Conservation (phyloP, 2,888 invertebrate genomes). For the Gastracanthus pulcherrimus region DNA sequence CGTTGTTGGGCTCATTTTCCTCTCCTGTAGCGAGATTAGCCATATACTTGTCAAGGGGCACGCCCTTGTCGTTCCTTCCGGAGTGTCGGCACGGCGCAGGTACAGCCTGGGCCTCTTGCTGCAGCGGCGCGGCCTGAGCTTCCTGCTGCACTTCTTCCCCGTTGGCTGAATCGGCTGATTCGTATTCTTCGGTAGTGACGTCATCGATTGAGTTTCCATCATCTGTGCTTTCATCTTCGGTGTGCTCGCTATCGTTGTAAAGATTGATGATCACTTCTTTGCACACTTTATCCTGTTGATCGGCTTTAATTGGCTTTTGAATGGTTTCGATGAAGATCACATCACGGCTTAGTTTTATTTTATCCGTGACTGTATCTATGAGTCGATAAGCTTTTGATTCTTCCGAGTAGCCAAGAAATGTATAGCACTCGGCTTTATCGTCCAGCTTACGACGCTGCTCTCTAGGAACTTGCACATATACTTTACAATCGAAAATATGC, state of each 20-base stretch:
- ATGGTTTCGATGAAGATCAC: constrained; percentile 15
- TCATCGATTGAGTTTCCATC: not conserved
- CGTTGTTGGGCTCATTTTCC: not conserved
- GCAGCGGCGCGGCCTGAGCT: no score
- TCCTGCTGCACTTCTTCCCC: not conserved
- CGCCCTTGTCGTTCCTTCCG: not conserved
- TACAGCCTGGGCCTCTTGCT: no score
- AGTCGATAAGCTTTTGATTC: constrained; percentile 59
- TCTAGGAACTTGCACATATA: constrained; percentile 55
- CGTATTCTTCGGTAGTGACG: not conserved
- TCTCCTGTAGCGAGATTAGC: not conserved
- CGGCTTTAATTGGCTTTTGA: no score
- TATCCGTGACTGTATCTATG: constrained; percentile 38
- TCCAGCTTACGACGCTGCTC: no score
- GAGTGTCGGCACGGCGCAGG: no score
- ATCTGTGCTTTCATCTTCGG: not conserved
- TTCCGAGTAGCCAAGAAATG: constrained; percentile 48
- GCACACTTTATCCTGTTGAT: no score
- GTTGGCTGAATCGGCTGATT: not conserved
- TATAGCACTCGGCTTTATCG: no score
- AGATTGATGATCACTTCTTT: no score
- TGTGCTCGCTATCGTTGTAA: not conserved
- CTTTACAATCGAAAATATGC: constrained; percentile 59
- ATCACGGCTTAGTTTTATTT: constrained; percentile 57
- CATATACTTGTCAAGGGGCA: not conserved